These are phyloP conservation scores for Nycteola revayana DNA, from an alignment of 2,888 invertebrate species.

Conservation along the genomic window DNA sequence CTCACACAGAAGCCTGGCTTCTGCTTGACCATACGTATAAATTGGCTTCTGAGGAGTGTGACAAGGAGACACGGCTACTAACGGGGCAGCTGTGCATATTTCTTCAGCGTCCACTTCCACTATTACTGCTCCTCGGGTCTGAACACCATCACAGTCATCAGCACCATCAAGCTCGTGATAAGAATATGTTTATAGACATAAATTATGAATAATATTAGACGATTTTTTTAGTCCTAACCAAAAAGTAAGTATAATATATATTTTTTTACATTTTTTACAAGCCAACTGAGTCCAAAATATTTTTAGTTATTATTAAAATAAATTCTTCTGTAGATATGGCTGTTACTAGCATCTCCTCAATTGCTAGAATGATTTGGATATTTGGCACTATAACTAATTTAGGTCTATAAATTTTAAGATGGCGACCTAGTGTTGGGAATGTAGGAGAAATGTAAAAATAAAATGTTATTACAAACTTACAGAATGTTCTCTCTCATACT, in stretches of 20 bases:
- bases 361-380: no score
- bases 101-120: conserved; percentile 92
- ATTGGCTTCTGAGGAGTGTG: conserved; percentile 87
- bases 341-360: no score
- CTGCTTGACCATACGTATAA: conserved; percentile 85
- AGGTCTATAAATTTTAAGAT: no score
- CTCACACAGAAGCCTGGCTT: conserved; percentile 73
- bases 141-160: conserved; percentile 60
- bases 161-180: conserved; percentile 56
- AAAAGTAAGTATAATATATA: no score
- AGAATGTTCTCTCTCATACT: conserved; percentile 78
- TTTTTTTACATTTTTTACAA: no score
- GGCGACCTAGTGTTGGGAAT: background rate
- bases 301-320: no score
- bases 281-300: no score
- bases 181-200: no score
- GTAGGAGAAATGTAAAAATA: background rate
- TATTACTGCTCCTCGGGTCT: conserved; percentile 87
- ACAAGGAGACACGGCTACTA: conserved; percentile 84
- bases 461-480: conserved; percentile 37
- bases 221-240: no score
- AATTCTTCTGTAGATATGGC: no score
- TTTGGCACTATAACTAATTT: no score
- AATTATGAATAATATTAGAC: no score
- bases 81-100: conserved; percentile 88